Base-by-base conservation (phyloP, 2,113 vertebrate genomes). In the Fregetta grallaria region DNA sequence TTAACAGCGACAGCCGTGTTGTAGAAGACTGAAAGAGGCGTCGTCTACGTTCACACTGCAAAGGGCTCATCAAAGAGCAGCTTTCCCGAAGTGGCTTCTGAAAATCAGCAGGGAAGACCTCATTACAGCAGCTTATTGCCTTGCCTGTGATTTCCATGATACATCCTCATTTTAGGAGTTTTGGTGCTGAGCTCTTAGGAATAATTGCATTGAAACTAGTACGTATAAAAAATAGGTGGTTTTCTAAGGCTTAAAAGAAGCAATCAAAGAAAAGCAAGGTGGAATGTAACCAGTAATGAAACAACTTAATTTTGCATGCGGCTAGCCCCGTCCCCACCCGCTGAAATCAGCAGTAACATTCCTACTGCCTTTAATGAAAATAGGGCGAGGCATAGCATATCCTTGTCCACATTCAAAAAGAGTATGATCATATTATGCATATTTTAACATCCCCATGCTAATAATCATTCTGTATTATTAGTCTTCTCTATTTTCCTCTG, bases 21-120 rank as follows among this genome's bases (percentile, higher is more conserved):
- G 5, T 3, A 3, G 34, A 4, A 15, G 42, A 6, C 11, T 7
- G 53, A 7, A 23, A 12, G 53, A 20, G 36, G 18, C 61, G 70
- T 1, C 7, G 14, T 6, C 40, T 6, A 0, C 8, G 45, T 11
- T 22, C 49, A 1, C 68, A 1, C 32, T 9, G 38, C 5, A 25
- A 27, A 30, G 29, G 27, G 36, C 59, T 52, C 49, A 9, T 44
- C 73, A 18, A 6, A 30, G 29, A 86, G 71, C 74, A 13, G 14
- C 62, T 5, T 30, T 34, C 30, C 58, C 13, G 6, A 15, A 90
- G 29, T 2, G 38, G 67, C 61, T 62, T n/a, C 16, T 14, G 85
- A 45, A 73, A 91, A 58, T 27, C 30, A 27, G 52, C 90, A 20
- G 72, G 73, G 50, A 75, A 71, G 25, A 55, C 7, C n/a, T 79